Evolutionary conservation across 2,888 invertebrate genomes (phyloP).

Genomic region (Ochlodes sylvanus): DNA sequence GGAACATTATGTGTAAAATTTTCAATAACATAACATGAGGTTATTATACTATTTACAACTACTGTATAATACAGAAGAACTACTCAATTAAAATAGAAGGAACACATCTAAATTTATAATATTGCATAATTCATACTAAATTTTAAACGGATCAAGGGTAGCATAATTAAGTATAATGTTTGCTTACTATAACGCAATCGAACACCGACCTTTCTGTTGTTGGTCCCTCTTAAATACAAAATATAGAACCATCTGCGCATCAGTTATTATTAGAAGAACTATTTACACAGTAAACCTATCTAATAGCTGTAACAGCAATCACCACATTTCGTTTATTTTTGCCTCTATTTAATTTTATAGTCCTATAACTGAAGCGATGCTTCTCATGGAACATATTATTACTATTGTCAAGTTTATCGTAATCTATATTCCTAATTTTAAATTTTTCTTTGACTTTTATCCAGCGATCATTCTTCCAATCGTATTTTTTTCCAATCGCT

Average conservation of each 20-base stretch:
- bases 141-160: slow-evolving; percentile 17
- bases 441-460: slow-evolving; percentile 73
- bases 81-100: not conserved
- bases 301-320: slow-evolving; percentile 77
- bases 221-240: slow-evolving; percentile 73
- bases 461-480: slow-evolving; percentile 81
- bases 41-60: slow-evolving; percentile 29
- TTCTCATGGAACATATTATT: slow-evolving; percentile 61
- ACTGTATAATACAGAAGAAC: slow-evolving; percentile 9
- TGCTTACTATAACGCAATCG: slow-evolving; percentile 24
- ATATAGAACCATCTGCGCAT: slow-evolving; percentile 52
- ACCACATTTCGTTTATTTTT: slow-evolving; percentile 77
- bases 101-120: slow-evolving; percentile 16
- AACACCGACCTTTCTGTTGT: slow-evolving; percentile 48
- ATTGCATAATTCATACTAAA: slow-evolving; percentile 19
- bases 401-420: slow-evolving; percentile 50
- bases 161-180: slow-evolving; percentile 22
- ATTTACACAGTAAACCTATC: slow-evolving; percentile 60
- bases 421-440: slow-evolving; percentile 45
- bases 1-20: slow-evolving; percentile 31
- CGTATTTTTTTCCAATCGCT: slow-evolving; percentile 73
- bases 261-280: slow-evolving; percentile 39
- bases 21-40: slow-evolving; percentile 24
- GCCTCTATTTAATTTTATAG: slow-evolving; percentile 72
- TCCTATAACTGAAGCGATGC: slow-evolving; percentile 76